A percentile compares a stretch with the other conserved stretches of the same genome.
These are phyloP conservation scores for Dynastes tityus DNA, from an alignment of 2,888 invertebrate species.

Conservation along the genomic window DNA sequence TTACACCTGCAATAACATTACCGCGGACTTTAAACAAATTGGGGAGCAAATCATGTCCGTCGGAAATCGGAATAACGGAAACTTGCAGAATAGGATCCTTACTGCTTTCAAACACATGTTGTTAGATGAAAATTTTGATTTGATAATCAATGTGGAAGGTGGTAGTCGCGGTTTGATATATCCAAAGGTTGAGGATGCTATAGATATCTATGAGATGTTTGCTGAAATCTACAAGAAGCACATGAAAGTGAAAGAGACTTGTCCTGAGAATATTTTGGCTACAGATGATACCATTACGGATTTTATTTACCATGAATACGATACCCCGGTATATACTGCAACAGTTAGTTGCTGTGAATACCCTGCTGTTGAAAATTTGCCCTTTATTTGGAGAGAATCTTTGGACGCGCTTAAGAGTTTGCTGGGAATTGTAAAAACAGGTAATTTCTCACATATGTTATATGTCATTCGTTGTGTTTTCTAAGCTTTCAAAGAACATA, in stretches of 20 bases:
- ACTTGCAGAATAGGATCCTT: constrained; percentile 69
- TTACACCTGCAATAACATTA: constrained; percentile 67
- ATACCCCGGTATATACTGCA: constrained; percentile 79
- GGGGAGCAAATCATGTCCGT: constrained; percentile 77
- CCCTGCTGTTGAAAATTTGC: constrained; percentile 79
- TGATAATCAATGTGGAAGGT: constrained; percentile 82
- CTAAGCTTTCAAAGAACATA: too few relatives aligned
- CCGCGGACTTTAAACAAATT: constrained; percentile 74
- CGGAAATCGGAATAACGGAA: constrained; percentile 67
- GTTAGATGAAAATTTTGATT: constrained; percentile 79
- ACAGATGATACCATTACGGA: constrained; percentile 74
- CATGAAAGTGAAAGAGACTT: constrained; percentile 63
- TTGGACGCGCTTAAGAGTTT: constrained; percentile 78
- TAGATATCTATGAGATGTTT: constrained; percentile 71
- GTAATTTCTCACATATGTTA: constrained; percentile 62
- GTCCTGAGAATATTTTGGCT: constrained; percentile 64
- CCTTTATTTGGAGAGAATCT: constrained; percentile 81
- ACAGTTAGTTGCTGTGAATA: constrained; percentile 89
- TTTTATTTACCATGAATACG: constrained; percentile 76
- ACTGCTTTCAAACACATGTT: constrained; percentile 79
- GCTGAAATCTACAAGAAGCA: constrained; percentile 71
- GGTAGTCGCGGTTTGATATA: constrained; percentile 79
- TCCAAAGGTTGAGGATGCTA: constrained; percentile 61
- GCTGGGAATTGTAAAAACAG: constrained; percentile 77
- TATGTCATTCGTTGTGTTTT: too few relatives aligned